phyloP scores from a whole-genome alignment of 2,888 invertebrate genomes.

The Pterobdella sp. region DNA sequence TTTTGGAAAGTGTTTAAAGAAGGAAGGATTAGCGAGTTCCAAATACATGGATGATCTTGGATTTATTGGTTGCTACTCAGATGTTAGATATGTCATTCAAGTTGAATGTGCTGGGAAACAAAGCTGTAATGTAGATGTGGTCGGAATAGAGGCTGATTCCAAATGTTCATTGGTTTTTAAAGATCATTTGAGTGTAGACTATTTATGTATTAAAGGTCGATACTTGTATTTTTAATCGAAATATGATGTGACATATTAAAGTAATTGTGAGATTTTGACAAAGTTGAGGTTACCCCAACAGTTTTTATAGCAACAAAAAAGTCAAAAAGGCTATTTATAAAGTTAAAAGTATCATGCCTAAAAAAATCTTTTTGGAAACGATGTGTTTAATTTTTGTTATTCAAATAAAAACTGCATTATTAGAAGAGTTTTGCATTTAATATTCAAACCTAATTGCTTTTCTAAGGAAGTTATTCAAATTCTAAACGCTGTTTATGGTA shows the following conservation, averaged over 20 bases:
- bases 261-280: too few species aligned
- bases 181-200: slow-evolving; percentile 1
- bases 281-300: too few species aligned
- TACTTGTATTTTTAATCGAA: background rate
- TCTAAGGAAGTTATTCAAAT: slow-evolving; percentile 17
- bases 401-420: too few species aligned
- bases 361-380: too few species aligned
- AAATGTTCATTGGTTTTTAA: slow-evolving; percentile 3
- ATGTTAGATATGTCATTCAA: slow-evolving; percentile 12
- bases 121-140: slow-evolving; percentile 17
- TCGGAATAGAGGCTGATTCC: background rate
- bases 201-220: slow-evolving; percentile 20
- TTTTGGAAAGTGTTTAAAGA: slow-evolving; percentile 15
- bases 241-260: background rate
- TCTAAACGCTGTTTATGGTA: slow-evolving; percentile 17
- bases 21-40: background rate
- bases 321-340: too few species aligned
- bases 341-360: too few species aligned
- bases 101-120: slow-evolving; percentile 17
- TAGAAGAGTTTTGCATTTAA: slow-evolving; percentile 25
- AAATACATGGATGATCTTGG: slow-evolving; percentile 2
- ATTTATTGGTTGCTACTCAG: slow-evolving; percentile 24
- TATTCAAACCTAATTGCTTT: slow-evolving; percentile 24
- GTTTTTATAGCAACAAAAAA: too few species aligned
- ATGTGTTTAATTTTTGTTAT: too few species aligned